These are phyloP conservation scores for Copidosoma aretas DNA, from an alignment of 2,888 invertebrate genomes.

Conservation along the genomic window DNA sequence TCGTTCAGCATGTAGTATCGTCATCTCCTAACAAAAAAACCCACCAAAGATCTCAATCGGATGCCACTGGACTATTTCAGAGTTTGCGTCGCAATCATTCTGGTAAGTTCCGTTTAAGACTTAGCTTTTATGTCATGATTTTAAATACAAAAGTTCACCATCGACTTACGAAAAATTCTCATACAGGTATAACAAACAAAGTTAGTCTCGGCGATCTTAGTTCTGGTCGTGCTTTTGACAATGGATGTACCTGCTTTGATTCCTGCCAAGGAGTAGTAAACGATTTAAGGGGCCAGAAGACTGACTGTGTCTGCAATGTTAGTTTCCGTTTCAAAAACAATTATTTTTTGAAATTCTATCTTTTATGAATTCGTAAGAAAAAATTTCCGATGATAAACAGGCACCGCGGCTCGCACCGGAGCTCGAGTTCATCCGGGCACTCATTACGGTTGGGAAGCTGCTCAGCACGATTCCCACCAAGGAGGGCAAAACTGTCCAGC, in stretches of 20 bases:
- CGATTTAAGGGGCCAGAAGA: slow-evolving; percentile 77
- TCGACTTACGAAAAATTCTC: neutral
- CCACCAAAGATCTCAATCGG: slow-evolving; percentile 82
- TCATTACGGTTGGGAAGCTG: slow-evolving; percentile 85
- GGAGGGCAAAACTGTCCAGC: slow-evolving; percentile 89
- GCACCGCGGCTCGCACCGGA: slow-evolving; percentile 84
- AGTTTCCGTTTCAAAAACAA: slow-evolving; percentile 50
- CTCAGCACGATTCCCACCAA: slow-evolving; percentile 83
- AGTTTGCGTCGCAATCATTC: slow-evolving; percentile 61
- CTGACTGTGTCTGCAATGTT: slow-evolving; percentile 79
- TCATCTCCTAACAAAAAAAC: slow-evolving; percentile 72
- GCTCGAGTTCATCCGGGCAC: slow-evolving; percentile 85
- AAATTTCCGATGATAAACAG: slow-evolving; percentile 56
- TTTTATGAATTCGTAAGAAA: neutral
- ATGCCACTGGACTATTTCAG: slow-evolving; percentile 77
- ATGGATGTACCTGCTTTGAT: slow-evolving; percentile 90
- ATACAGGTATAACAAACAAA: slow-evolving; percentile 63
- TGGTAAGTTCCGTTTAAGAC: slow-evolving; percentile 48
- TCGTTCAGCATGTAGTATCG: slow-evolving; percentile 54
- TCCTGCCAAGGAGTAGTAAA: slow-evolving; percentile 82
- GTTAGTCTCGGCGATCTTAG: slow-evolving; percentile 87
- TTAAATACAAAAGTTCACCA: neutral
- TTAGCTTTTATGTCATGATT: slow-evolving; percentile 7
- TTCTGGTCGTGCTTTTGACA: slow-evolving; percentile 95
- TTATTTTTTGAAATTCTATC: neutral